Percentiles rank a stretch among this genome's conserved stretches.
Evolutionary conservation across 2,888 invertebrate species (phyloP).

Genomic region (Embidobia sp.): DNA sequence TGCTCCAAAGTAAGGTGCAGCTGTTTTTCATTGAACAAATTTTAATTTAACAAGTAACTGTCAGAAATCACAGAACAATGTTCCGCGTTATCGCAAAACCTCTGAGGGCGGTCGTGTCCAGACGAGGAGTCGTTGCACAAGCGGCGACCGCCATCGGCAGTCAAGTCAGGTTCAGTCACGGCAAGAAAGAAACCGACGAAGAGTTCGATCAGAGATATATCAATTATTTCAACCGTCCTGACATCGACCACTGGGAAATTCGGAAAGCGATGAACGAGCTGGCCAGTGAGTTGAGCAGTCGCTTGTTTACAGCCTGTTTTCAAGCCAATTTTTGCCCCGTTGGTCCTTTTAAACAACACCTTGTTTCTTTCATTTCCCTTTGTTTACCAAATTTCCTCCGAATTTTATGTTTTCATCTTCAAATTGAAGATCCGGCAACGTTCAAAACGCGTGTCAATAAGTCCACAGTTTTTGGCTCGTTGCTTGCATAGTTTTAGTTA

Average conservation of each 20-base stretch:
- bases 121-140: background rate
- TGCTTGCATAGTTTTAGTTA: too few species aligned
- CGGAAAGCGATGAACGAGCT: constrained; percentile 95
- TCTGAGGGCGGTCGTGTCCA: constrained; percentile 1
- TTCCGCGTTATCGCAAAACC: constrained; percentile 32
- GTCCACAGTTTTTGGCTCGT: too few species aligned
- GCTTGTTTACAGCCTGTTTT: too few species aligned
- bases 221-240: constrained; percentile 91
- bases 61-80: constrained; percentile 5
- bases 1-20: constrained; percentile 1
- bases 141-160: constrained; percentile 1
- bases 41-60: background rate
- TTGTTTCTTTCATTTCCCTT: too few species aligned
- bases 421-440: too few species aligned
- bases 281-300: constrained; percentile 73
- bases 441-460: too few species aligned
- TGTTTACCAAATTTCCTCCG: too few species aligned
- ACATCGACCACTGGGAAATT: constrained; percentile 97
- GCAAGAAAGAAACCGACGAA: constrained; percentile 87
- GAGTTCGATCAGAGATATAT: constrained; percentile 93
- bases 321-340: too few species aligned
- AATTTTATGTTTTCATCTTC: too few species aligned
- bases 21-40: background rate
- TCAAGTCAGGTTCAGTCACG: constrained; percentile 39
- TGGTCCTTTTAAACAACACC: too few species aligned